Evolutionary conservation across 2,113 vertebrate genomes (phyloP).

Genomic region (Camelus dromedarius): DNA sequence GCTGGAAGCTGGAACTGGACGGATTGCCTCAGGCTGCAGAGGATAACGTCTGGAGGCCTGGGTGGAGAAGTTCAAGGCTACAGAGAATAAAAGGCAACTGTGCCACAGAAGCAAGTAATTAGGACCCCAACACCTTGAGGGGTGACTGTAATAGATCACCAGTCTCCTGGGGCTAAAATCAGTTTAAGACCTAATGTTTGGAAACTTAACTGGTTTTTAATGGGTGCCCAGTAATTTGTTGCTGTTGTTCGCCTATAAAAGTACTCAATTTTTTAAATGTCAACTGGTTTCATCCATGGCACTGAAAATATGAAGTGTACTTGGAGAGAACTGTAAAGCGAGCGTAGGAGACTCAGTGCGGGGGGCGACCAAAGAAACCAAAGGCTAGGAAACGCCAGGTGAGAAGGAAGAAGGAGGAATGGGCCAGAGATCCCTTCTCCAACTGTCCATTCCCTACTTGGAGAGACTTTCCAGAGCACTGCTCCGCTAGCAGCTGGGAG

Average conservation of each 20-base stretch:
- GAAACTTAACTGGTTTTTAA: neutral
- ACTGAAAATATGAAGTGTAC: neutral
- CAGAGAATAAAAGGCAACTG: neutral
- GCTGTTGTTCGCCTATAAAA: neutral
- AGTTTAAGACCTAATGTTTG: neutral
- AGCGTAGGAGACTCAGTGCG: neutral
- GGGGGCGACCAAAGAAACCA: neutral
- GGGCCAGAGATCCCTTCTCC: neutral
- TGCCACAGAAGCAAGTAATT: neutral
- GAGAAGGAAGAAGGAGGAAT: neutral
- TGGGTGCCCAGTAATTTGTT: neutral
- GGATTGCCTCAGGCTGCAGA: neutral
- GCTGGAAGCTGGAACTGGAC: accelerated
- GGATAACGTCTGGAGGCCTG: neutral
- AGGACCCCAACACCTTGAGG: neutral
- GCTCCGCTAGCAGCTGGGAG: neutral
- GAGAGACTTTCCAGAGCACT: neutral
- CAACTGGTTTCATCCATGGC: neutral
- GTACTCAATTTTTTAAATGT: neutral
- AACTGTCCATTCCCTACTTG: neutral
- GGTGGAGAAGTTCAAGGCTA: neutral
- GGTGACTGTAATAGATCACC: neutral
- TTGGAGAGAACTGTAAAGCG: neutral
- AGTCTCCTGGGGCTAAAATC: neutral
- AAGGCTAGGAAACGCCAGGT: neutral